Evolutionary conservation across 2,113 vertebrate species (phyloP), one percentile per base, ranked within the genome.

Genomic region (Paedocypris sp.): DNA sequence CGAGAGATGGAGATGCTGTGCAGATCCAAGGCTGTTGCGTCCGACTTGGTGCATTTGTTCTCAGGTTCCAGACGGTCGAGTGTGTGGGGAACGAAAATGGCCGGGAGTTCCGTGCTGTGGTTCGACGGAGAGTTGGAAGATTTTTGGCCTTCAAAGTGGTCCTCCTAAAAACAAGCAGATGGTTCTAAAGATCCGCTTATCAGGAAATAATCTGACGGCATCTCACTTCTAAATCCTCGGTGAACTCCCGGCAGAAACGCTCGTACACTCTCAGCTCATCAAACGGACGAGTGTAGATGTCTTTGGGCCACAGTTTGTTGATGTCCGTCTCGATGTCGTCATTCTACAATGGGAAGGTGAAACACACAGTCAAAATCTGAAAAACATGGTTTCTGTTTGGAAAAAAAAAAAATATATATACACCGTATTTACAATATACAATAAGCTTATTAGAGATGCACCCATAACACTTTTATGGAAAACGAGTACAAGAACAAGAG

Each of bases 251-350:
- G 46, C 96, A 99, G 76, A 96, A 96, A 1, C 80, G 83, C 72
- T 97, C 89, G 63, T 98, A 99, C 60, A 88, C 80, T 84, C 85
- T 90, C 61, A 99, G 74, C 70, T 98, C 95, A 75, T 97, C 93
- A 58, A 89, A 69, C 0, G 88, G 75, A 69, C 95, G 85, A 20
- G 80, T 75, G 18, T 85, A 52, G 32, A 79, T 80, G 52, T 87
- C 85, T 62, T 79, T 87, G 48, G 90, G 89, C 73, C 89, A 87
- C 50, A 99, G 79, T 77, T 97, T 99, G 75, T 86, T 89, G 68
- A 99, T 82, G 81, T 99, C 95, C 0, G 92, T 97, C 81, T 99
- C 95, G 67, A 99, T 95, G 79, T 99, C 95, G 52, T 97, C 90
- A 68, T 97, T 95, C 95, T 98, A 81, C 62, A 80, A 73, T 19